Evolutionary conservation across 1,140 invertebrate species (phyloP).

Genomic region (Eumeta japonica): DNA sequence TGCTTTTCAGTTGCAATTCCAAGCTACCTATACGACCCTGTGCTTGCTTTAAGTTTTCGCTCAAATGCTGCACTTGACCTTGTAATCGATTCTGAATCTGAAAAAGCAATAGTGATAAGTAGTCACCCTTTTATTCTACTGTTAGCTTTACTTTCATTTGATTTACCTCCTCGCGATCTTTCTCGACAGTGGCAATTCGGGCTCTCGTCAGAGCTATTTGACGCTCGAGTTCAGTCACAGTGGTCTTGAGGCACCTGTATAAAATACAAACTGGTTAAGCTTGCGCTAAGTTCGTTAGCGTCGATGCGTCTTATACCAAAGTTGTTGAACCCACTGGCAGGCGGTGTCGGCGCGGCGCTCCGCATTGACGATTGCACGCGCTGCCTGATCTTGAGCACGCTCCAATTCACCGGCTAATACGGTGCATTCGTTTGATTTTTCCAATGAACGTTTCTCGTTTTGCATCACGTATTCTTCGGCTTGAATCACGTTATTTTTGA

Average conservation of each 20-base stretch:
- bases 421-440: slow-evolving; percentile 58
- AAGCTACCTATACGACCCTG: too few relatives aligned
- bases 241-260: slow-evolving; percentile 57
- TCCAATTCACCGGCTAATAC: slow-evolving; percentile 68
- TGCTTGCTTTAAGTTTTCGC: too few relatives aligned
- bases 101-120: too few relatives aligned
- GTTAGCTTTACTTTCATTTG: too few relatives aligned
- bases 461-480: slow-evolving; percentile 55
- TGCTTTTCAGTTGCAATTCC: too few relatives aligned
- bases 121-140: too few relatives aligned
- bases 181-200: slow-evolving; percentile 62
- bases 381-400: slow-evolving; percentile 68
- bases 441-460: slow-evolving; percentile 53
- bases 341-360: slow-evolving; percentile 66
- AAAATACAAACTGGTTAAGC: too few relatives aligned
- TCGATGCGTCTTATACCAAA: too few relatives aligned
- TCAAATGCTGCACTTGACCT: too few relatives aligned
- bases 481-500: slow-evolving; percentile 39
- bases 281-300: too few relatives aligned
- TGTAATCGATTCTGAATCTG: too few relatives aligned
- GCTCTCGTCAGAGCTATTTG: slow-evolving; percentile 65
- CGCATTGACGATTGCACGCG: slow-evolving; percentile 66
- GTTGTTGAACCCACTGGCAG: slow-evolving; percentile 40
- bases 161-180: slow-evolving; percentile 69
- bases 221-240: slow-evolving; percentile 65